phyloP scores from a whole-genome alignment of 2,113 vertebrate species.

The Albula glossodonta region DNA sequence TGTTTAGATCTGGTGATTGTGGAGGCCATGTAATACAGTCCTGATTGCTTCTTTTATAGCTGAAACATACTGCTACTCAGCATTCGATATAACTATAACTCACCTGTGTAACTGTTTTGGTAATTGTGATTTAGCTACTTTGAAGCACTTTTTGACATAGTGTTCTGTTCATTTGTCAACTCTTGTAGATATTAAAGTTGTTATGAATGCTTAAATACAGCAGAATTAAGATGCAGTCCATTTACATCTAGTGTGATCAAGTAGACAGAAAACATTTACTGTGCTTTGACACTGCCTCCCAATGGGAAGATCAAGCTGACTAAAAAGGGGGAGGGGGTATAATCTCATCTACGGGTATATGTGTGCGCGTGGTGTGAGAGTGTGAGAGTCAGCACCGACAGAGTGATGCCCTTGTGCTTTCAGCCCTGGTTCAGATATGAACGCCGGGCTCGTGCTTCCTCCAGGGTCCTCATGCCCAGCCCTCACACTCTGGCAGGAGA shows the following conservation, averaged over 20 bases:
- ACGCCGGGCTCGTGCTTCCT: not conserved
- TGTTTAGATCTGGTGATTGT: too few species aligned
- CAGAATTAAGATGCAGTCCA: not conserved
- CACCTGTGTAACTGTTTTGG: too few species aligned
- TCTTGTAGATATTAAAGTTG: too few species aligned
- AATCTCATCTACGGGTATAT: not conserved
- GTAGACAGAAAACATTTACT: not conserved
- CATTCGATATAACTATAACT: too few species aligned
- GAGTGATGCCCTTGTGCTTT: not conserved
- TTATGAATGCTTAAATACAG: too few species aligned
- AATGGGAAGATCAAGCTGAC: not conserved
- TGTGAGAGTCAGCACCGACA: not conserved
- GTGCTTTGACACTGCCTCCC: not conserved
- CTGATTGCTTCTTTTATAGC: too few species aligned
- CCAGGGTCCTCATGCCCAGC: not conserved
- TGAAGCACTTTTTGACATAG: too few species aligned
- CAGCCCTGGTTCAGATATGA: not conserved
- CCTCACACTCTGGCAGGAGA: constrained; percentile 22
- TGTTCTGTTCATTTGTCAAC: too few species aligned
- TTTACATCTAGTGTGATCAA: not conserved
- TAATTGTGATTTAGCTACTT: too few species aligned
- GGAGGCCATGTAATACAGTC: too few species aligned
- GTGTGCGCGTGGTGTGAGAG: not conserved
- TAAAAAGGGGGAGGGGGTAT: not conserved
- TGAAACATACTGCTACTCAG: too few species aligned